Conservation (phyloP, 1,140 invertebrate genomes). For the Brachionus asplanchnoidis region DNA sequence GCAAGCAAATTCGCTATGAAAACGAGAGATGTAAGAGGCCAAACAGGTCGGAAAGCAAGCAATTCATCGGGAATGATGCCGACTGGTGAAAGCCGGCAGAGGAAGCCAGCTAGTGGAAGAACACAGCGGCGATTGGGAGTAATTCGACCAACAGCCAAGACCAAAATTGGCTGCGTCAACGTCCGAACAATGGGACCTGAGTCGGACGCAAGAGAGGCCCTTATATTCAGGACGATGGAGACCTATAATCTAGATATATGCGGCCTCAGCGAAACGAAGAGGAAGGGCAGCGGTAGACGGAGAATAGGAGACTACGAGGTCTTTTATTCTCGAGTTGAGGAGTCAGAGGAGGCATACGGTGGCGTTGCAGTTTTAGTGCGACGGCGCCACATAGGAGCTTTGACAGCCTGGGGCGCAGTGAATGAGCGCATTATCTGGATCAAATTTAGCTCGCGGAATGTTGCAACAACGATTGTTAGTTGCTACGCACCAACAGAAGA, state of each 20-base stretch:
- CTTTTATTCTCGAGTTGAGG: background rate
- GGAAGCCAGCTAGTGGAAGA: background rate
- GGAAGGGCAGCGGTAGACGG: slow-evolving; percentile 4
- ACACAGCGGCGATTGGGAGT: background rate
- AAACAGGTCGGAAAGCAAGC: background rate
- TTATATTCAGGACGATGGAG: background rate
- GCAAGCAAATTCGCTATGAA: background rate
- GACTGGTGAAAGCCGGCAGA: background rate
- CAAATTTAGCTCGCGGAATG: background rate
- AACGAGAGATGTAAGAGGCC: background rate
- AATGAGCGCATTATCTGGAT: slow-evolving; percentile 6
- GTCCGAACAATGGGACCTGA: background rate
- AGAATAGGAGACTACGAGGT: slow-evolving; percentile 3
- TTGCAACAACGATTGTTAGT: slow-evolving; percentile 28
- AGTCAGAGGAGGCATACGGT: background rate
- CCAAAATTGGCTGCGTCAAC: background rate
- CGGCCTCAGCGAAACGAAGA: slow-evolving; percentile 1
- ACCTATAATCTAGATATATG: background rate
- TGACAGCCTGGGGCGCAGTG: background rate
- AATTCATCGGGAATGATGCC: background rate
- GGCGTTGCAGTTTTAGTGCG: background rate
- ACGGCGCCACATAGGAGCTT: background rate
- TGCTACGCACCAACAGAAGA: slow-evolving; percentile 44
- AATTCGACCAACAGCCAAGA: background rate
- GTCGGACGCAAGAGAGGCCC: background rate